phyloP scores from a whole-genome alignment of 2,113 vertebrate genomes.

The Apodemus sylvaticus region DNA sequence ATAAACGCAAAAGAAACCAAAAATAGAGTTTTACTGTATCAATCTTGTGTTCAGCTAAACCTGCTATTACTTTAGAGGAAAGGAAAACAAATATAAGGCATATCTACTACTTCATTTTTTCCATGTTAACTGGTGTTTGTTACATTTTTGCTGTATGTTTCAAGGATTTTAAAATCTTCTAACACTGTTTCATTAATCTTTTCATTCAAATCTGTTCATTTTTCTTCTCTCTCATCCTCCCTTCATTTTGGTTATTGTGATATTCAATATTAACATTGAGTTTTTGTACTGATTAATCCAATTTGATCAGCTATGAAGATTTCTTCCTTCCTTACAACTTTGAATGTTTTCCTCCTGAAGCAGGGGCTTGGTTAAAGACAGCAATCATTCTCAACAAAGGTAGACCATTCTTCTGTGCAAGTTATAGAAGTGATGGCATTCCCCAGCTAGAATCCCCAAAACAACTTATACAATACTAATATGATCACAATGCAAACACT shows the following conservation, averaged over 20 bases:
- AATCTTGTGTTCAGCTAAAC: neutral
- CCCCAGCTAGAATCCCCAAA: neutral
- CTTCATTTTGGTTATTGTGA: neutral
- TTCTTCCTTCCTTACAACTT: neutral
- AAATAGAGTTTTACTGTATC: conserved; percentile 9
- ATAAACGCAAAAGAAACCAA: neutral
- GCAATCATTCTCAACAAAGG: neutral
- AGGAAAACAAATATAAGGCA: neutral
- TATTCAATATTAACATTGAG: neutral
- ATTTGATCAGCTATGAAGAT: neutral
- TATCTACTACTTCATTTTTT: neutral
- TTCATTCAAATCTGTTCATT: neutral
- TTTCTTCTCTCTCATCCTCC: neutral
- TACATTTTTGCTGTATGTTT: conserved; percentile 11
- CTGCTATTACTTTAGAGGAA: neutral
- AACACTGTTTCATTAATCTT: neutral
- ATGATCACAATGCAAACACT: neutral
- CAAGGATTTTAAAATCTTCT: neutral
- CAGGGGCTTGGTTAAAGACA: neutral
- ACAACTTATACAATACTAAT: neutral
- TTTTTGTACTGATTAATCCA: neutral
- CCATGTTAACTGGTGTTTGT: neutral
- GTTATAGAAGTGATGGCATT: too few relatives aligned
- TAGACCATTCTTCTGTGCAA: neutral
- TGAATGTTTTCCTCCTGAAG: neutral